A percentile compares a stretch with the other conserved stretches of the same genome.
phyloP scores from a whole-genome alignment of 2,797 vertebrate genomes.

The Nyctibius grandis region DNA sequence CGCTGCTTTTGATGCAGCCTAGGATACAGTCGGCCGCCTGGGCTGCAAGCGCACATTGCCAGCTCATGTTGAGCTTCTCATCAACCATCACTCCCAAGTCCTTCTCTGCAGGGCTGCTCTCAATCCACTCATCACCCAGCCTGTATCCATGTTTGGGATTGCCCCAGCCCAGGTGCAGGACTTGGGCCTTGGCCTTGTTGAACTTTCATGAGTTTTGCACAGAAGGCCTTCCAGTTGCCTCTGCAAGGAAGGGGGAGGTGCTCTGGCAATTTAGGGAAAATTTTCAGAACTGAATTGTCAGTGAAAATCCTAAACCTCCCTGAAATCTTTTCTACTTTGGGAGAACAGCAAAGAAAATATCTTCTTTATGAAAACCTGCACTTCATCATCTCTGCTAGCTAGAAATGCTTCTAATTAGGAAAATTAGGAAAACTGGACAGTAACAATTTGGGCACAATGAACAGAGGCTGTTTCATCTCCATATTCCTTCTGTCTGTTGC shows the following conservation, averaged over 20 bases:
- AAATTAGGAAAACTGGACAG: background rate
- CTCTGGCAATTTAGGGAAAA: background rate
- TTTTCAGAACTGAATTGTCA: background rate
- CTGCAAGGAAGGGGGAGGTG: background rate
- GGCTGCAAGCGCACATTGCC: accelerated
- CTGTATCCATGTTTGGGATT: background rate
- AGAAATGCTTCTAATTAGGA: background rate
- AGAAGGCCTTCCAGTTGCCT: background rate
- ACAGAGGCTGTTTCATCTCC: background rate
- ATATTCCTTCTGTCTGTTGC: background rate
- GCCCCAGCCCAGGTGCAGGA: background rate
- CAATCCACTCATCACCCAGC: background rate
- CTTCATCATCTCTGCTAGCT: background rate
- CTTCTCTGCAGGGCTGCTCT: background rate
- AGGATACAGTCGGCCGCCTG: background rate
- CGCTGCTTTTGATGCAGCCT: background rate
- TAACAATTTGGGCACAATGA: background rate
- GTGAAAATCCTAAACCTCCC: background rate
- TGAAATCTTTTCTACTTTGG: background rate
- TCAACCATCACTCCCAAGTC: background rate
- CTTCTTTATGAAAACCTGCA: background rate
- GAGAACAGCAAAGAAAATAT: background rate
- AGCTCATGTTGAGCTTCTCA: background rate
- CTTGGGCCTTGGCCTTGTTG: background rate
- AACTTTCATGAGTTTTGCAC: background rate